phyloP scores from a whole-genome alignment of 2,888 invertebrate genomes.

The Xestia sexstrigata region DNA sequence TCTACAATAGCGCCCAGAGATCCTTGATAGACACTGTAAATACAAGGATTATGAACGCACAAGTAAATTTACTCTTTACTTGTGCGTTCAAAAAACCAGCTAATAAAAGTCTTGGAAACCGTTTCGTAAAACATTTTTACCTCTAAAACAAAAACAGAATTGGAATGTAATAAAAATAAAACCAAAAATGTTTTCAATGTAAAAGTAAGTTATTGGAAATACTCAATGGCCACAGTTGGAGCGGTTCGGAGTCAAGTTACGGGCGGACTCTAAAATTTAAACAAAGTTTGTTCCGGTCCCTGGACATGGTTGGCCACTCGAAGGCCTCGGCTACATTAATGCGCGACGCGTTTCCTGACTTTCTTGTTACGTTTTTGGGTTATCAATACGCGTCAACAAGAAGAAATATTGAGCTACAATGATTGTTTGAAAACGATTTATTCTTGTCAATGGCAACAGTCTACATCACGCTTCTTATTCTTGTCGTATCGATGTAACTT shows the following conservation, averaged over 20 bases:
- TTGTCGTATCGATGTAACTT: no score
- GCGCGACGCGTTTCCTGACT: background rate
- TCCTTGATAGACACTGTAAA: slow-evolving; percentile 32
- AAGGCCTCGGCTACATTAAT: slow-evolving; percentile 37
- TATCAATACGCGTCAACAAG: background rate
- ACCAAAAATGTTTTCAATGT: slow-evolving; percentile 53
- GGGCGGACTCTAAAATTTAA: slow-evolving; percentile 76
- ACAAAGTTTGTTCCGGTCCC: slow-evolving; percentile 81
- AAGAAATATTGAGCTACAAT: background rate
- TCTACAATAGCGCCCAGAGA: slow-evolving; percentile 17
- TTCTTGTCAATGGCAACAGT: background rate
- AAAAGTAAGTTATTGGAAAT: slow-evolving; percentile 64
- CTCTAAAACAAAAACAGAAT: slow-evolving; percentile 30
- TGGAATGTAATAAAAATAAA: slow-evolving; percentile 56
- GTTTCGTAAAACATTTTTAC: slow-evolving; percentile 22
- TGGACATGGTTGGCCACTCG: slow-evolving; percentile 78
- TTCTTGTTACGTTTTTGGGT: background rate
- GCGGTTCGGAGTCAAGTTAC: slow-evolving; percentile 71
- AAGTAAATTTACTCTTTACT: background rate
- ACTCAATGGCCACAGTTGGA: slow-evolving; percentile 62
- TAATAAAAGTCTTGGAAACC: background rate
- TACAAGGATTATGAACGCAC: background rate
- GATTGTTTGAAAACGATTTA: background rate
- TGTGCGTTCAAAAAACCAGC: background rate
- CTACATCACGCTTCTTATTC: no score